Conservation (phyloP, 2,888 invertebrate genomes). For the Agrochola lychnidis region DNA sequence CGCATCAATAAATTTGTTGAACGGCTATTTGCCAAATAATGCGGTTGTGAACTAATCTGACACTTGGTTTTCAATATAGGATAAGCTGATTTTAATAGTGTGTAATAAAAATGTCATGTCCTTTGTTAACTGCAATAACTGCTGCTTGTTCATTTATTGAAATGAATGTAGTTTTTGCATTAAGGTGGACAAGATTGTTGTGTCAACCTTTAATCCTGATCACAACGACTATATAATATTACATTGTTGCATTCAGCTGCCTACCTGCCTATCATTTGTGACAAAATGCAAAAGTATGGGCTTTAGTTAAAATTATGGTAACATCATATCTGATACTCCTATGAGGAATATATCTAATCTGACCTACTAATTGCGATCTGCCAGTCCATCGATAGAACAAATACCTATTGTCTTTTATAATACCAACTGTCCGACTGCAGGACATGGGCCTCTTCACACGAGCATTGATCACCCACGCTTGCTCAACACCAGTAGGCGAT, state of each 20-base stretch:
- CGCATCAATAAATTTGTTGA: slow-evolving; percentile 19
- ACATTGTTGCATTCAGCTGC: slow-evolving; percentile 39
- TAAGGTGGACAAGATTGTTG: not conserved
- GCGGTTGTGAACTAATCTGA: slow-evolving; percentile 78
- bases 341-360: not conserved
- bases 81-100: slow-evolving; percentile 69
- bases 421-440: not conserved
- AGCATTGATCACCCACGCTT: not conserved
- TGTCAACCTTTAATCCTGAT: slow-evolving; percentile 7
- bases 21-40: slow-evolving; percentile 72
- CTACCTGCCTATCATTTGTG: slow-evolving; percentile 18
- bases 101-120: slow-evolving; percentile 54
- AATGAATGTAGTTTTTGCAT: slow-evolving; percentile 1
- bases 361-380: not conserved
- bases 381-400: not conserved
- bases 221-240: not conserved
- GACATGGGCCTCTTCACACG: not conserved
- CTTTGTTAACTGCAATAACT: slow-evolving; percentile 40
- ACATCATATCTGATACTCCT: not conserved
- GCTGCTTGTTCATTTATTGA: slow-evolving; percentile 37
- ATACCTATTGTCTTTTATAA: not conserved
- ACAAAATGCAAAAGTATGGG: not conserved
- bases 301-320: not conserved
- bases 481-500: not conserved
- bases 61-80: slow-evolving; percentile 72